Evolutionary conservation across 2,113 vertebrate genomes (phyloP), one percentile per base, ranked within the genome.

Genomic region (Platysternon megacephalum): DNA sequence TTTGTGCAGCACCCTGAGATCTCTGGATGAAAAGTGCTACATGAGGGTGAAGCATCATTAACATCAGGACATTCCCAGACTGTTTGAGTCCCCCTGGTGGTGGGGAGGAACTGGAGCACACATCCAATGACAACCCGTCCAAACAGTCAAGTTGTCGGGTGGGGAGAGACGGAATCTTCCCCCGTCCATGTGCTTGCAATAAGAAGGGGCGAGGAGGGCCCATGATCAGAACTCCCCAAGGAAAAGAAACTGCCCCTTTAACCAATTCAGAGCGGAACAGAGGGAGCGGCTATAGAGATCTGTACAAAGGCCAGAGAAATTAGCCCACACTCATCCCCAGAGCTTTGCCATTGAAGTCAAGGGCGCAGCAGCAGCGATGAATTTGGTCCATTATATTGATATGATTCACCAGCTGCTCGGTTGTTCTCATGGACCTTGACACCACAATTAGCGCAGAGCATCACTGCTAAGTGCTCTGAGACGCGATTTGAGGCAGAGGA

Each of bases 171-270:
- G 4, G 14, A 68, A 68, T 13, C 35, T 21, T 39, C 6, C 7
- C 65, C 19, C 4, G 9, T 35, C 35, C 35, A 19, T 7, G 9
- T 35, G 17, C 13, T 35, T 39, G 14, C 65, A 68, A 68, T 35
- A 10, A 35, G 17, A 16, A 16, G 61, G 61, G 61, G 13, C 6
- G 28, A 35, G 16, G 32, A 17, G 61, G 5, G 16, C 6, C 61
- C 13, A 35, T 12, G 16, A 17, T 65, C 61, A n/a, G 35, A 65
- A n/a, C 35, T 7, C 65, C 65, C 35, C 65, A 19, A 0, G 0
- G 68, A 26, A 32, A 11, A 3, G 3, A 1, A 6, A 46, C 48
- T 42, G 58, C 24, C 0, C 0, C 0, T 56, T 52, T 74, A 3
- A 0, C 21, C 22, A 53, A 76, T 16, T 6, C 49, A 2, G 32